Conservation (phyloP, 2,113 vertebrate genomes). For the Aegithalos caudatus region DNA sequence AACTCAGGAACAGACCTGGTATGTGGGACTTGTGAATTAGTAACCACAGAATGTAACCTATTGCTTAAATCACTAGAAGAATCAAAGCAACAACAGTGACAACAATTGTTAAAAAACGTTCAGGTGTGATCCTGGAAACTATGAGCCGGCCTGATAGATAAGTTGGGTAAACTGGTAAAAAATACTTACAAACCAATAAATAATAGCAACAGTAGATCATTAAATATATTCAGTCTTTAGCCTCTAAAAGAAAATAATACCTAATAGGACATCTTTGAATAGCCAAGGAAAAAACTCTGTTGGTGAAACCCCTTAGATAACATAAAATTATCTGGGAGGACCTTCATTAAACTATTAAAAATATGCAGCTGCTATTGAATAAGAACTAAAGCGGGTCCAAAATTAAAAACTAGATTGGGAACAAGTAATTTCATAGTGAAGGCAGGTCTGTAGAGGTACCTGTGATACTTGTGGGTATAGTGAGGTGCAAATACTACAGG, state of each 20-base stretch:
- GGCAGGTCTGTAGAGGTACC: neutral
- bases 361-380: neutral
- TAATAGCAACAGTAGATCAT: neutral
- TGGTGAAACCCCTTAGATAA: neutral
- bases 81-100: neutral
- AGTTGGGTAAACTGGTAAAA: neutral
- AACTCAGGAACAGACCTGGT: neutral
- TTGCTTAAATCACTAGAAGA: neutral
- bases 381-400: neutral
- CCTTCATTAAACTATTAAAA: neutral
- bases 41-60: neutral
- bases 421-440: neutral
- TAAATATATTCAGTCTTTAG: neutral
- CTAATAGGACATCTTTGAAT: neutral
- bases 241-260: neutral
- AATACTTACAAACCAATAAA: neutral
- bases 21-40: neutral
- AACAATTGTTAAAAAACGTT: neutral
- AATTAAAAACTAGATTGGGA: neutral
- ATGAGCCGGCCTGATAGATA: neutral
- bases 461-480: neutral
- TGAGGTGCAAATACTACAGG: neutral
- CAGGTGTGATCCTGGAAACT: neutral
- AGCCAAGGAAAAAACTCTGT: neutral
- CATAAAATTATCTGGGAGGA: neutral